Evolutionary conservation across 37 sponge, comb jelly and placozoan species (phyloP).

Genomic region (Beroe ovata): DNA sequence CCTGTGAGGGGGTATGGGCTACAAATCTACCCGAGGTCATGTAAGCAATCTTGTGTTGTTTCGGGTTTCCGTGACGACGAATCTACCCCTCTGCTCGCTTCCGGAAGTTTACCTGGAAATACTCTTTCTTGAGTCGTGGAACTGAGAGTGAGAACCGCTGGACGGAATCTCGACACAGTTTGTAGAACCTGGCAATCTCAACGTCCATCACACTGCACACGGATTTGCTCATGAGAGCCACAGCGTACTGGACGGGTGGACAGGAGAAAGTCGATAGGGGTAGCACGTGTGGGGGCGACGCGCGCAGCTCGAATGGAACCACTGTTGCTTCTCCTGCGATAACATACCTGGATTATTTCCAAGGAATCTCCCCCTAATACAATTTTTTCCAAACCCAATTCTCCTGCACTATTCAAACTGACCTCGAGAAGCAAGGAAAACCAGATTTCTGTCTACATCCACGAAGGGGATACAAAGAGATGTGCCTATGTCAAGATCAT

Average conservation of each 20-base stretch:
- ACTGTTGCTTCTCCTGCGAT: slow-evolving; percentile 26
- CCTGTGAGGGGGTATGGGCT: background rate
- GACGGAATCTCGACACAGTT: slow-evolving; percentile 1
- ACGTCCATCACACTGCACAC: slow-evolving; percentile 22
- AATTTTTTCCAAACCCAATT: too few relatives aligned
- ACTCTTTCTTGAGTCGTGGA: slow-evolving; percentile 38
- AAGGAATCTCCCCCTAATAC: too few relatives aligned
- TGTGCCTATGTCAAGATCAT: slow-evolving; percentile 15
- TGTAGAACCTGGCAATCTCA: slow-evolving; percentile 34
- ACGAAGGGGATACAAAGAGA: background rate
- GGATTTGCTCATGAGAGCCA: background rate
- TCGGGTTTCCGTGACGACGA: too few relatives aligned
- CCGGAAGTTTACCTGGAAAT: slow-evolving; percentile 27
- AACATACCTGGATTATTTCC: too few relatives aligned
- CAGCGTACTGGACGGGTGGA: slow-evolving; percentile 2
- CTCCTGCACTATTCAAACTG: too few relatives aligned
- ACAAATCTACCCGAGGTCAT: too few relatives aligned
- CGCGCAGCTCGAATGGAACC: slow-evolving; percentile 12
- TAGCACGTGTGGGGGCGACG: background rate
- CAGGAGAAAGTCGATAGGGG: slow-evolving; percentile 7
- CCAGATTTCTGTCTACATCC: slow-evolving; percentile 18
- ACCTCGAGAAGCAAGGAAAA: slow-evolving; percentile 27
- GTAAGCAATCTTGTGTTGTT: too few relatives aligned
- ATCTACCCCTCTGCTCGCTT: too few relatives aligned
- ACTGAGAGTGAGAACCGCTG: background rate